These are phyloP conservation scores for Probosciger aterrimus DNA, from an alignment of 2,113 vertebrate species.

Conservation along the genomic window DNA sequence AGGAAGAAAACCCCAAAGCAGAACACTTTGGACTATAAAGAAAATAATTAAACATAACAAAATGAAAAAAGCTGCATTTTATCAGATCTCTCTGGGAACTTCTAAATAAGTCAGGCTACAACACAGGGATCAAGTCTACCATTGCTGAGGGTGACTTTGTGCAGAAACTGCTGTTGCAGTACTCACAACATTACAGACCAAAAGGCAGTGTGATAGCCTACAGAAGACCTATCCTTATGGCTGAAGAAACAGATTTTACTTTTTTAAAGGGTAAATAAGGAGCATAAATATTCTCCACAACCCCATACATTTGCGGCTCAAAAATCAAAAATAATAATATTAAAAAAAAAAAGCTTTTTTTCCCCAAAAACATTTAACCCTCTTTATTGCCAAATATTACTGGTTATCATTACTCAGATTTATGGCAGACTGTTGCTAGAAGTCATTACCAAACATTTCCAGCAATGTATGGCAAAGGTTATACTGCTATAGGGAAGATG, in stretches of 20 bases:
- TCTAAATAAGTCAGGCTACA: background rate
- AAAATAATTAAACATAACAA: background rate
- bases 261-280: background rate
- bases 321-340: background rate
- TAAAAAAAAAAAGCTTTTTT: background rate
- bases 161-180: background rate
- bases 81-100: background rate
- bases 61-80: background rate
- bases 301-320: background rate
- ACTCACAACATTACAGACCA: background rate
- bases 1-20: background rate
- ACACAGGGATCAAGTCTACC: background rate
- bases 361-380: background rate
- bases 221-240: background rate
- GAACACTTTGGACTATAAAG: background rate
- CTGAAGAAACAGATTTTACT: background rate
- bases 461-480: slow-evolving; percentile 10
- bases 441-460: background rate
- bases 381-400: background rate
- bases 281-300: background rate
- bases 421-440: background rate
- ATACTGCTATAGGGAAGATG: background rate
- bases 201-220: background rate
- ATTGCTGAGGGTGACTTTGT: background rate
- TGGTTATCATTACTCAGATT: background rate